Percentiles rank a stretch among this genome's conserved stretches.
These are phyloP conservation scores for Hydropotes inermis DNA, from an alignment of 2,113 vertebrate species.

Conservation along the genomic window DNA sequence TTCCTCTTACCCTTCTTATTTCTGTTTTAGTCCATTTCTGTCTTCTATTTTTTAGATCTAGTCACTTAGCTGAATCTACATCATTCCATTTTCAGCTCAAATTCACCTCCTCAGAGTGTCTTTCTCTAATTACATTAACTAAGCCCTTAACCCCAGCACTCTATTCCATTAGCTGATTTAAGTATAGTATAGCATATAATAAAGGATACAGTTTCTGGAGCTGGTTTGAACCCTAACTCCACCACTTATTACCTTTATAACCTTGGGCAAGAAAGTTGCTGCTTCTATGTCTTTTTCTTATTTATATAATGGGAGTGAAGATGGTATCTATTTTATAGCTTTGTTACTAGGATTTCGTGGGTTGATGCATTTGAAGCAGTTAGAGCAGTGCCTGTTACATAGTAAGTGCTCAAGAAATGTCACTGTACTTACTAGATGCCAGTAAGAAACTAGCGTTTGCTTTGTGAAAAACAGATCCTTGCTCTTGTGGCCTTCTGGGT, in stretches of 20 bases:
- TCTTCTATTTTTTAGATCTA: not conserved
- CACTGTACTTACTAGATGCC: not conserved
- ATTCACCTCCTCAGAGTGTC: not conserved
- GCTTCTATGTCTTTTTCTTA: not conserved
- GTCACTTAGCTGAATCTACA: not conserved
- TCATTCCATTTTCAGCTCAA: not conserved
- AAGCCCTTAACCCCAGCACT: not conserved
- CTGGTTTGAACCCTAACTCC: not conserved
- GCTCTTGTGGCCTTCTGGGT: not conserved
- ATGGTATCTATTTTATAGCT: not conserved
- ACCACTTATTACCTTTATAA: not conserved
- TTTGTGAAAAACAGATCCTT: slow-evolving; percentile 8
- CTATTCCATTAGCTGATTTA: not conserved
- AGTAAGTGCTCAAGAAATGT: not conserved
- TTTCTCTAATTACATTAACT: slow-evolving; percentile 6
- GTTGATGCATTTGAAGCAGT: not conserved
- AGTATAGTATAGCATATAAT: not conserved
- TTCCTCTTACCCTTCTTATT: not conserved
- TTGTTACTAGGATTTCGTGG: not conserved
- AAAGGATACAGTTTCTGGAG: not conserved
- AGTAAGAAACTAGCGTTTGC: not conserved
- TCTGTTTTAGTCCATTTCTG: not conserved
- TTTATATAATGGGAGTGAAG: not conserved
- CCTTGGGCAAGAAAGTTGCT: not conserved
- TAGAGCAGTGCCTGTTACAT: not conserved